Evolutionary conservation across 1,140 invertebrate genomes (phyloP), one percentile per base, ranked within the genome.

Genomic region (Diorhabda sublineata): DNA sequence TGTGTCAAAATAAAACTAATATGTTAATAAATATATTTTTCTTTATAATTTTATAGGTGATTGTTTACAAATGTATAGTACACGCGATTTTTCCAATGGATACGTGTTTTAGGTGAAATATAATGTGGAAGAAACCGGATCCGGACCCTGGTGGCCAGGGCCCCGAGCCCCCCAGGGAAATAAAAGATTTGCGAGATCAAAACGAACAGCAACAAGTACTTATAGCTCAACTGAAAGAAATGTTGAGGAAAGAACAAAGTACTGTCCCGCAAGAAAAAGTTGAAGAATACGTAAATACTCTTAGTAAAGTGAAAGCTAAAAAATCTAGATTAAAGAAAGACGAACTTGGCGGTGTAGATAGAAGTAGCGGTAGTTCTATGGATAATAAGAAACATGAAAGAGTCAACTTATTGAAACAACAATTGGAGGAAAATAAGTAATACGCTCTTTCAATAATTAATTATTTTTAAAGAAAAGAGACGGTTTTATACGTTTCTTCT

Each of bases 391-490:
- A 82, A 62, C 83, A 76, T 72, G 83, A 84, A 69, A 85, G 84
- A 72, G 76, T 85, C 9, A 78, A 80, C 72, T 78, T 85, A 67
- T 69, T 85, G 3, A 80, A 83, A 8, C 81, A 84, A 69, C 83
- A 85, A 74, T 71, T 85, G 41, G 84, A 85, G 72, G 78, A 85
- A 73, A 85, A 83, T 73, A 80, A 76, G 79, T 80, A 75, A 45
- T 72, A 72, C 61, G 26, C 26, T 26, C 26, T 26, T 26, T 26
- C 26, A 26, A 26, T 26, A 26, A 26, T 1, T 26, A 26, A 26
- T 26, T 26, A 1, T 26, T 26, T 26, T 26, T 26, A 26, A 1
- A 26, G 1, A 1, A 26, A 26, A 26, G 26, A 26, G 26, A 26
- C 26, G 26, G 0, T 26, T 26, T 26, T 26, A 26, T 26, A 26